Conservation (phyloP, 2,797 vertebrate genomes). For the Natrix natrix region DNA sequence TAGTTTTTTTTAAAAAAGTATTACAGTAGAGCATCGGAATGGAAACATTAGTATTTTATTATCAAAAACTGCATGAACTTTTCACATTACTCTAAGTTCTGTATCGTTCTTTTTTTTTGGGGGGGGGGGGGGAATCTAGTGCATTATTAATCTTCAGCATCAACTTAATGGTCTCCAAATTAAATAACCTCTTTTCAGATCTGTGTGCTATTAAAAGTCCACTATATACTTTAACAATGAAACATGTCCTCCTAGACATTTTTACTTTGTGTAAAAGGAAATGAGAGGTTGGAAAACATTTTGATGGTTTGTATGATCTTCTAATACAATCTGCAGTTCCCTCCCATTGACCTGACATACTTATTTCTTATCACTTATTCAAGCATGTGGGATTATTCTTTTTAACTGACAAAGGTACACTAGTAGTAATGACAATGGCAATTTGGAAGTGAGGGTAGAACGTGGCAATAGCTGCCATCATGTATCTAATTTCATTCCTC, state of each 20-base stretch:
- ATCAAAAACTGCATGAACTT: not conserved
- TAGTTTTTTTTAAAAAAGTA: not conserved
- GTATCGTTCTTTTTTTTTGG: not conserved
- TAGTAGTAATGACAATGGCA: not conserved
- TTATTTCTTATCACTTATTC: not conserved
- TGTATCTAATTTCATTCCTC: too few relatives aligned
- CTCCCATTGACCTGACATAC: not conserved
- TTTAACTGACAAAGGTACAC: not conserved
- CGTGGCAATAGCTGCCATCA: not conserved
- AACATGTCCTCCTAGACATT: not conserved
- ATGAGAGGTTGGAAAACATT: not conserved
- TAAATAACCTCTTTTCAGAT: not conserved
- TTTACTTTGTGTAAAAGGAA: not conserved
- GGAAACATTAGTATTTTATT: slow-evolving; percentile 14
- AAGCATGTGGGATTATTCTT: not conserved
- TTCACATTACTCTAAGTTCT: not conserved
- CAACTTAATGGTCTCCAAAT: not conserved
- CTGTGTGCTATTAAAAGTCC: not conserved
- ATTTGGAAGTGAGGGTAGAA: not conserved
- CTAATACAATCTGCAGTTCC: not conserved
- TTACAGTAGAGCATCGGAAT: not conserved
- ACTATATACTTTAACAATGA: not conserved
- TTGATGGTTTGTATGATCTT: not conserved
- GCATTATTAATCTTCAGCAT: not conserved
- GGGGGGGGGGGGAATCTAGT: not conserved